Percentiles rank a stretch among this genome's conserved stretches.
These are phyloP conservation scores for Seriola quinqueradiata DNA, from an alignment of 2,113 vertebrate species.

Conservation along the genomic window DNA sequence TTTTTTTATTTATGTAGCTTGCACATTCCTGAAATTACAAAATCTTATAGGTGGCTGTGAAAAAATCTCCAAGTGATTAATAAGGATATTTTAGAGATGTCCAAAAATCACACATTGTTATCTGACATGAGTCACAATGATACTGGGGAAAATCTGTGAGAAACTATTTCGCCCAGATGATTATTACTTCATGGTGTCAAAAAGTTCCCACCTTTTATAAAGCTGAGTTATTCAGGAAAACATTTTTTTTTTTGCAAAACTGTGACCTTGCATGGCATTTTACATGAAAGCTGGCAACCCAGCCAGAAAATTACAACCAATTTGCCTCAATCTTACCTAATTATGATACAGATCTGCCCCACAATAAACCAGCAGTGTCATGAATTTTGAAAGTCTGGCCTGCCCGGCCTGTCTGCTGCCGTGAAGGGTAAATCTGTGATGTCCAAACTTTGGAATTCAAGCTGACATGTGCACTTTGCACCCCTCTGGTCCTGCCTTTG, in stretches of 20 bases:
- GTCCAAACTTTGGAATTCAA: slow-evolving; percentile 79
- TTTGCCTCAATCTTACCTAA: slow-evolving; percentile 78
- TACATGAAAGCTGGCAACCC: slow-evolving; percentile 71
- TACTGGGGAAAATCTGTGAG: background rate
- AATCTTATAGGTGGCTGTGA: background rate
- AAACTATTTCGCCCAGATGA: background rate
- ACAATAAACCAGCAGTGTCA: slow-evolving; percentile 68
- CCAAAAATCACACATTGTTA: background rate
- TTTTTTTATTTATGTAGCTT: background rate
- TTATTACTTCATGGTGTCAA: background rate
- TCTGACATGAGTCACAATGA: background rate
- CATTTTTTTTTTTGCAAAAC: slow-evolving; percentile 18
- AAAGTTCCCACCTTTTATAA: slow-evolving; percentile 5
- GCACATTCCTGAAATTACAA: background rate
- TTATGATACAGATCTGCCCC: slow-evolving; percentile 79
- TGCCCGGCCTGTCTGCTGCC: slow-evolving; percentile 47
- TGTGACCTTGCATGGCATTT: slow-evolving; percentile 63
- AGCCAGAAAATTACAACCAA: slow-evolving; percentile 78
- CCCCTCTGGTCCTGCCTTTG: slow-evolving; percentile 67
- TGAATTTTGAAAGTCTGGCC: slow-evolving; percentile 63
- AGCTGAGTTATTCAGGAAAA: background rate
- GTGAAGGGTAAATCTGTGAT: slow-evolving; percentile 59
- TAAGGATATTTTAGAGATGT: slow-evolving; percentile 2
- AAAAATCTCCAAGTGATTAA: background rate
- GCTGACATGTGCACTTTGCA: slow-evolving; percentile 78